Base-by-base conservation (phyloP, 2,888 invertebrate genomes). In the Caenorhabditis macrosperma region DNA sequence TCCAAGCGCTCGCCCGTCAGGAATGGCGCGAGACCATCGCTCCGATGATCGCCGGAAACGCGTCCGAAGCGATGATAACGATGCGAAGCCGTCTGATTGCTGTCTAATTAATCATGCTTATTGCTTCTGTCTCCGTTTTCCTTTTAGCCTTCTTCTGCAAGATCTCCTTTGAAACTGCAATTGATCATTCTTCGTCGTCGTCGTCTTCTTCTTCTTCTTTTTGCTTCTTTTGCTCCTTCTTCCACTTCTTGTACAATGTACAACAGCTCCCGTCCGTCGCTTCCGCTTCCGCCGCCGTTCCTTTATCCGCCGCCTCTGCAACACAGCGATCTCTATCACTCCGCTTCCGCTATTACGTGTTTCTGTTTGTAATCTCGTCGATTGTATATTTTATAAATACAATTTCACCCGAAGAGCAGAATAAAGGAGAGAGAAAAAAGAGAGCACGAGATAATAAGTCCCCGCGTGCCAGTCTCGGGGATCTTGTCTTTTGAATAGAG, bases 271-370 rank as follows among this genome's bases (percentile, higher is more conserved):
- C 17, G 12, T 24, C 28, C 30, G 17, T 35, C 1, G 10, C 38
- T 30, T 35, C 24, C 22, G n/a, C 1, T 35, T 50, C 50, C 10
- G 20, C 0, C 6, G 24, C 17, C 33, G 5, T n/a, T 33, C 33
- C 26, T 55, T 38, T 44, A 35, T 28, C 35, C 35, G 15, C 0
- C 28, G 20, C 15, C 22, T 46, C 17, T 20, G 17, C 1, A 48
- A 38, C 60, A n/a, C 50, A 41, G 28, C 71, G 61, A 60, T 71
- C 71, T 72, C 71, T 30, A 28, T 50, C 35, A 38, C 38, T 74
- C 66, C 55, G 48, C 50, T 63, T 64, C 46, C 44, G 44, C 74
- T 57, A 48, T 74, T 74, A 64, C 66, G 74, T 66, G 60, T 60
- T 35, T 66, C 46, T 66, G 33, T 44, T 54, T 55, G 50, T 63